Conservation (phyloP, 1,140 invertebrate genomes). For the Liolophura sinensis region DNA sequence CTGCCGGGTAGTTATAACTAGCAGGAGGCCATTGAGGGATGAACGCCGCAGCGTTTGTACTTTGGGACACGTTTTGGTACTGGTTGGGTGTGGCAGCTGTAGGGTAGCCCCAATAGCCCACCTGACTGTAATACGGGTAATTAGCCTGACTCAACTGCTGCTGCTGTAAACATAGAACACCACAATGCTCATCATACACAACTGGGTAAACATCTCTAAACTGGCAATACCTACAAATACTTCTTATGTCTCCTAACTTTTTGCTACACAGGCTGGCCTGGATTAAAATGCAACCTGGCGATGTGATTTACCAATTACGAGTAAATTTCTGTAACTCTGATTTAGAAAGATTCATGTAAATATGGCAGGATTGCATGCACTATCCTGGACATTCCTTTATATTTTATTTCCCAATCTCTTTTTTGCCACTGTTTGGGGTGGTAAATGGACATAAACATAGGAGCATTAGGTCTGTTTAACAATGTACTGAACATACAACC, state of each 20-base stretch:
- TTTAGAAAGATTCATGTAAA: too few species aligned
- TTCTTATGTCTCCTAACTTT: not conserved
- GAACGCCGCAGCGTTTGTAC: slow-evolving; percentile 18
- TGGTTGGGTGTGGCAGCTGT: slow-evolving; percentile 18
- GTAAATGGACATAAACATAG: too few species aligned
- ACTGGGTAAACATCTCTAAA: too few species aligned
- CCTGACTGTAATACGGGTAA: slow-evolving; percentile 31
- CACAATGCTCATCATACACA: too few species aligned
- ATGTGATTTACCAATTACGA: too few species aligned
- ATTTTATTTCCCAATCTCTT: too few species aligned
- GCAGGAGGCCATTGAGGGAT: slow-evolving; percentile 31
- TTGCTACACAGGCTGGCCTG: not conserved
- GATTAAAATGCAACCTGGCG: not conserved
- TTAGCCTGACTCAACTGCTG: slow-evolving; percentile 23
- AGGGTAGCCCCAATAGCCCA: slow-evolving; percentile 35
- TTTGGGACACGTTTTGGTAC: slow-evolving; percentile 27
- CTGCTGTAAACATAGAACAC: slow-evolving; percentile 16
- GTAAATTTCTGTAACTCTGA: too few species aligned
- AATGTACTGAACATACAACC: too few species aligned
- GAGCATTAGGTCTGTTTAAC: too few species aligned
- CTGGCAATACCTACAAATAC: not conserved
- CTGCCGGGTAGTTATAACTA: slow-evolving; percentile 31
- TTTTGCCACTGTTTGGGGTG: too few species aligned
- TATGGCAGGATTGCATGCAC: too few species aligned
- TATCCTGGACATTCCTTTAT: too few species aligned